Conservation (phyloP, 2,797 vertebrate species). For the Mus minutoides region DNA sequence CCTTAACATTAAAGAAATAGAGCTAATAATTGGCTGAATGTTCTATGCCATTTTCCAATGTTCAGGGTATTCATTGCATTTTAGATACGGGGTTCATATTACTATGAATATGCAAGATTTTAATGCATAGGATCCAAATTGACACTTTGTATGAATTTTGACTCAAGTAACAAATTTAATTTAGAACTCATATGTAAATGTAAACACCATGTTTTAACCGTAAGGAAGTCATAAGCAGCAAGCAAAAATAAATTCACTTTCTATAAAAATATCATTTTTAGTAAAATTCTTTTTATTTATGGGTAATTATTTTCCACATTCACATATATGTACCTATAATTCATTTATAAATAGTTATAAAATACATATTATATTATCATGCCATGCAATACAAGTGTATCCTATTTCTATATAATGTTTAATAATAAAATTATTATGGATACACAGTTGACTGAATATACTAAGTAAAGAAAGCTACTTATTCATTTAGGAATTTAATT, state of each 20-base stretch:
- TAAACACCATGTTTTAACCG: not conserved
- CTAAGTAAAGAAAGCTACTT: not conserved
- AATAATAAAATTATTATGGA: conserved; percentile 33
- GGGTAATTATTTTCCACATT: conserved; percentile 26
- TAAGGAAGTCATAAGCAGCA: conserved; percentile 44
- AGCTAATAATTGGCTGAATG: conserved; percentile 1
- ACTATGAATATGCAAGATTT: not conserved
- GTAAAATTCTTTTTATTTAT: conserved; percentile 9
- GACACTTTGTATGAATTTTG: conserved; percentile 45
- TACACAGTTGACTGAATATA: conserved; percentile 12
- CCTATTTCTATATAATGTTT: conserved; percentile 2
- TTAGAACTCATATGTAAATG: conserved; percentile 31
- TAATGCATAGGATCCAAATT: not conserved
- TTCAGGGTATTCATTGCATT: not conserved
- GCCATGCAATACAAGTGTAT: not conserved
- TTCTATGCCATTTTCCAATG: not conserved
- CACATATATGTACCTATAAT: not conserved
- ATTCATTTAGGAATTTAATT: conserved; percentile 30
- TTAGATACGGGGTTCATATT: not conserved
- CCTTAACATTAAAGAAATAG: conserved; percentile 9
- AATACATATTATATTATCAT: not conserved
- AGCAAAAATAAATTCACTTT: conserved; percentile 35
- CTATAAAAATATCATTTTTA: not conserved
- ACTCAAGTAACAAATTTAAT: conserved; percentile 37
- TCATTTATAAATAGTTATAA: conserved; percentile 20